These are phyloP conservation scores for Chironex yamaguchii DNA, from an alignment of 30 jellyfish, hydroid and myxozoan genomes.

Conservation along the genomic window DNA sequence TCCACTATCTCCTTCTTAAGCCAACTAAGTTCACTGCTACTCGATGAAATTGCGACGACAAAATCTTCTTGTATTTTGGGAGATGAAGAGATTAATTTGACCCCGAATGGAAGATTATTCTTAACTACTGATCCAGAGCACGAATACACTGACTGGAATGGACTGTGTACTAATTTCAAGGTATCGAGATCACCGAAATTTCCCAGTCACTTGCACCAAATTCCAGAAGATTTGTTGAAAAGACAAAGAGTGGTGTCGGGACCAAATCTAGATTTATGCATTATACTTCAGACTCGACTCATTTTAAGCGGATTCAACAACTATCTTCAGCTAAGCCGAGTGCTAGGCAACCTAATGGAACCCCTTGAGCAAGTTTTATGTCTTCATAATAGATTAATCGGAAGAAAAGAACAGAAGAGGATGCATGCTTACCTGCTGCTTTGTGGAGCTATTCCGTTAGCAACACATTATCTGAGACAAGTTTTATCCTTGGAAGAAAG, in stretches of 20 bases:
- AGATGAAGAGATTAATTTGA: slow-evolving; percentile 46
- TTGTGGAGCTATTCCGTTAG: neutral
- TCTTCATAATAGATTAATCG: neutral
- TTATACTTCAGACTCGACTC: neutral
- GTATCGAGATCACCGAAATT: neutral
- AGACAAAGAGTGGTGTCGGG: neutral
- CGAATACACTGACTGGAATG: neutral
- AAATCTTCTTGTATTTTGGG: slow-evolving; percentile 39
- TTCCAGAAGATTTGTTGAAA: neutral
- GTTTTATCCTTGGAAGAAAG: neutral
- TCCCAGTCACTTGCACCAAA: neutral
- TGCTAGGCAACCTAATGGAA: neutral
- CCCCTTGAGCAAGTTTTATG: neutral
- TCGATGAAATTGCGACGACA: slow-evolving; percentile 49
- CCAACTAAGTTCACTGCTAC: slow-evolving; percentile 42
- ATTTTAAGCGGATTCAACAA: neutral
- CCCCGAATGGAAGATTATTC: slow-evolving; percentile 38
- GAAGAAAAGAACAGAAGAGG: neutral
- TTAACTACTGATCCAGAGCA: neutral
- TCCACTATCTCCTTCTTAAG: slow-evolving; percentile 70
- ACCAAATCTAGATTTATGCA: neutral
- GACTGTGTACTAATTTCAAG: neutral
- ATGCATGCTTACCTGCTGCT: neutral
- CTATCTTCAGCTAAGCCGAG: neutral
- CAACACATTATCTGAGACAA: neutral